These are phyloP conservation scores for Selenia dentaria DNA, from an alignment of 2,888 invertebrate genomes.

Conservation along the genomic window DNA sequence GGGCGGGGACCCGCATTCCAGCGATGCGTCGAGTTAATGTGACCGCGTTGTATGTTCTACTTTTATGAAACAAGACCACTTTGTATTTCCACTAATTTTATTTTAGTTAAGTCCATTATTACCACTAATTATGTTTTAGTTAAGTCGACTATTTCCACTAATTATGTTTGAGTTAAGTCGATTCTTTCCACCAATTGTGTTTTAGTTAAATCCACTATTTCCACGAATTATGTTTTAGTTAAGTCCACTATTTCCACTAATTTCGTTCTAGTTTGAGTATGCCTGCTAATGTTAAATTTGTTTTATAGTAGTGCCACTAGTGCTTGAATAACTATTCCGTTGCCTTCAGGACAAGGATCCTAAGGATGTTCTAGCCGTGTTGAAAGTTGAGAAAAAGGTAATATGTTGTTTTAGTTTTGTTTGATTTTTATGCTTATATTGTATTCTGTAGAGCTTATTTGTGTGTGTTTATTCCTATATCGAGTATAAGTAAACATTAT, in stretches of 20 bases:
- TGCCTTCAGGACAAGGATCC: slow-evolving; percentile 63
- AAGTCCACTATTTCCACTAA: slow-evolving; percentile 5
- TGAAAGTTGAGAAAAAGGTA: slow-evolving; percentile 85
- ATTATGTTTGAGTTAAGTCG: neutral
- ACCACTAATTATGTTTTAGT: too few species aligned
- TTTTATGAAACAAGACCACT: too few species aligned
- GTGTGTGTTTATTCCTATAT: neutral
- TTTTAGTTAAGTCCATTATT: too few species aligned
- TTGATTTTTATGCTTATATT: slow-evolving; percentile 25
- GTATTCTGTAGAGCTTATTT: neutral
- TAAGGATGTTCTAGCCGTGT: slow-evolving; percentile 81
- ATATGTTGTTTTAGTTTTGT: slow-evolving; percentile 38
- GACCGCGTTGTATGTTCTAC: too few species aligned
- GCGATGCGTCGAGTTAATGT: too few species aligned
- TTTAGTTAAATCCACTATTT: too few species aligned
- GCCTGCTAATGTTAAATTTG: slow-evolving; percentile 17
- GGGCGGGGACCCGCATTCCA: too few species aligned
- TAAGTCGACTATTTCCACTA: too few species aligned
- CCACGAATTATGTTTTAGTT: too few species aligned
- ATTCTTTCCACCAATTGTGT: too few species aligned
- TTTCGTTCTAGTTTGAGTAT: slow-evolving; percentile 12
- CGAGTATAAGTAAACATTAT: too few species aligned
- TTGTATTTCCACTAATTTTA: neutral
- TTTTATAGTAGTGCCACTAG: slow-evolving; percentile 37
- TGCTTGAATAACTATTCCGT: slow-evolving; percentile 64